Percentiles rank a stretch among this genome's conserved stretches.
Evolutionary conservation across 2,113 vertebrate genomes (phyloP).

Genomic region (Gallinago undulata): DNA sequence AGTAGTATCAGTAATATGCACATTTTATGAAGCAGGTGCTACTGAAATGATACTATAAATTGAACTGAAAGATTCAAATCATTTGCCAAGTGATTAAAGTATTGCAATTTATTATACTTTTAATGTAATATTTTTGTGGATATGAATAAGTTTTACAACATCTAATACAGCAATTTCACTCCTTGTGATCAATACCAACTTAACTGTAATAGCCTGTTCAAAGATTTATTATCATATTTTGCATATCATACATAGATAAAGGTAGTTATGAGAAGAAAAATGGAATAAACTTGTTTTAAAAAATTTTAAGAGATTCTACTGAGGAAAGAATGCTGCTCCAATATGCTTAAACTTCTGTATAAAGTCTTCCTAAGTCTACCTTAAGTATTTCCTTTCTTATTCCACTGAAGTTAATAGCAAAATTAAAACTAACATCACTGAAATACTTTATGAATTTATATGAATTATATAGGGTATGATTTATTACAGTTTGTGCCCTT

Average conservation of each 20-base stretch:
- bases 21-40: slow-evolving; percentile 60
- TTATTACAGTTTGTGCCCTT: not conserved
- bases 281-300: not conserved
- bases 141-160: slow-evolving; percentile 60
- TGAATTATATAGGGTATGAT: not conserved
- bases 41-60: slow-evolving; percentile 50
- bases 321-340: not conserved
- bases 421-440: not conserved
- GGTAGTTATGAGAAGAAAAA: not conserved
- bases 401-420: not conserved
- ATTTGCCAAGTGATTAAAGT: slow-evolving; percentile 65
- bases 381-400: not conserved
- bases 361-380: not conserved
- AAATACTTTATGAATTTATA: not conserved
- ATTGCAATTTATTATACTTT: slow-evolving; percentile 60
- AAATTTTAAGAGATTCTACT: not conserved
- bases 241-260: slow-evolving; percentile 50
- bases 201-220: slow-evolving; percentile 46
- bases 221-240: slow-evolving; percentile 57
- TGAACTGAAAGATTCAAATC: slow-evolving; percentile 57
- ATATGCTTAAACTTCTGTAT: not conserved
- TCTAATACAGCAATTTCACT: slow-evolving; percentile 55
- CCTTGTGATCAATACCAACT: slow-evolving; percentile 31
- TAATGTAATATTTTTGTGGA: slow-evolving; percentile 63
- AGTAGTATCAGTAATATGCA: slow-evolving; percentile 29